phyloP scores from a whole-genome alignment of 2,113 vertebrate genomes.

The Hippolais icterina region DNA sequence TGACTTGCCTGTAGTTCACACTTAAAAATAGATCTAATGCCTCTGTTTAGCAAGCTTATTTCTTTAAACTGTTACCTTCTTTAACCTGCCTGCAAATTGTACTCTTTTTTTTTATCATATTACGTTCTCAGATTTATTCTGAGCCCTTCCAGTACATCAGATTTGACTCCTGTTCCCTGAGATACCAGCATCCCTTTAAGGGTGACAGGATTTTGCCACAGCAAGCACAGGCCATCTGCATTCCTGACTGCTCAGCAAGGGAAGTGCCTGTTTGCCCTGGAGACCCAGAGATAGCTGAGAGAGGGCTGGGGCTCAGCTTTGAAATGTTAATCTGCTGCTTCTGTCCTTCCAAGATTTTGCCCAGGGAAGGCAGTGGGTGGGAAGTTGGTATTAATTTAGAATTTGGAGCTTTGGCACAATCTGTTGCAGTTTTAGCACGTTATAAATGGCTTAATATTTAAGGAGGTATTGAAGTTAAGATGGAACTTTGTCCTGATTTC shows the following conservation, averaged over 20 bases:
- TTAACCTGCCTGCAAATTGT: not conserved
- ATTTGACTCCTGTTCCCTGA: not conserved
- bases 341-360: conserved; percentile 37
- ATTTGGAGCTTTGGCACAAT: conserved; percentile 30
- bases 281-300: conserved; percentile 2
- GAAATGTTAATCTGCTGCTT: conserved; percentile 53
- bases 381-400: conserved; percentile 55
- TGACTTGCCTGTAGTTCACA: not conserved
- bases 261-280: conserved; percentile 50
- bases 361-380: conserved; percentile 47
- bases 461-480: conserved; percentile 24
- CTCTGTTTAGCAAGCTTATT: not conserved
- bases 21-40: not conserved
- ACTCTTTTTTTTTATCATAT: not conserved
- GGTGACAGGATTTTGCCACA: not conserved
- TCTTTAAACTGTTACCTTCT: not conserved
- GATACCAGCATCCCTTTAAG: not conserved
- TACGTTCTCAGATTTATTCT: not conserved
- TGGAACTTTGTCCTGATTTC: conserved; percentile 39
- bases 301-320: conserved; percentile 15
- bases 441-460: conserved; percentile 39
- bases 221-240: conserved; percentile 8
- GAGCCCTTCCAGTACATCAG: not conserved
- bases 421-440: conserved; percentile 20
- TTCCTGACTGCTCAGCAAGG: conserved; percentile 16